phyloP scores from a whole-genome alignment of 2,113 vertebrate genomes.

The Podilymbus podiceps region DNA sequence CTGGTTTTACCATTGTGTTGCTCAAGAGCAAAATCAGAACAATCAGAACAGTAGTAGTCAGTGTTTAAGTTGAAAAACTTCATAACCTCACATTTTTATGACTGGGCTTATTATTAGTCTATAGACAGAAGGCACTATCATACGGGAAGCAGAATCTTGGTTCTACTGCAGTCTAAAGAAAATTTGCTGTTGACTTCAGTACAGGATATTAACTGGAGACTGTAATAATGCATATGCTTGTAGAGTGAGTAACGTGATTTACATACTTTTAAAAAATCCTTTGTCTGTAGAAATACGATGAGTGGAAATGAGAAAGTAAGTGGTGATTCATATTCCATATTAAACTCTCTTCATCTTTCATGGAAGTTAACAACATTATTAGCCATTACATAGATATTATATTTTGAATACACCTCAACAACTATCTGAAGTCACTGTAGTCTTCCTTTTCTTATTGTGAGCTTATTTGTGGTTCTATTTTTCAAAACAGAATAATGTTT shows the following conservation, averaged over 20 bases:
- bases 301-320: background rate
- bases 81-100: background rate
- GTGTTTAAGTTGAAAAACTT: background rate
- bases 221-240: background rate
- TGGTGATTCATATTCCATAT: background rate
- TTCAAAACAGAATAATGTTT: background rate
- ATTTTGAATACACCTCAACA: background rate
- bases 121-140: background rate
- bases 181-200: background rate
- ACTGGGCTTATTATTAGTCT: background rate
- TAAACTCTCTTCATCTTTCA: background rate
- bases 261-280: background rate
- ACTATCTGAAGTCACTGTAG: background rate
- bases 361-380: background rate
- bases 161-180: background rate
- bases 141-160: background rate
- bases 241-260: background rate
- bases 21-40: background rate
- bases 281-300: background rate
- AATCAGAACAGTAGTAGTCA: background rate
- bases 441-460: background rate
- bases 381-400: background rate
- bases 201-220: background rate
- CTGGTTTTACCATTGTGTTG: background rate
- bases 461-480: background rate